Evolutionary conservation across 2,113 vertebrate species (phyloP).

Genomic region (Cygnus buccinator): DNA sequence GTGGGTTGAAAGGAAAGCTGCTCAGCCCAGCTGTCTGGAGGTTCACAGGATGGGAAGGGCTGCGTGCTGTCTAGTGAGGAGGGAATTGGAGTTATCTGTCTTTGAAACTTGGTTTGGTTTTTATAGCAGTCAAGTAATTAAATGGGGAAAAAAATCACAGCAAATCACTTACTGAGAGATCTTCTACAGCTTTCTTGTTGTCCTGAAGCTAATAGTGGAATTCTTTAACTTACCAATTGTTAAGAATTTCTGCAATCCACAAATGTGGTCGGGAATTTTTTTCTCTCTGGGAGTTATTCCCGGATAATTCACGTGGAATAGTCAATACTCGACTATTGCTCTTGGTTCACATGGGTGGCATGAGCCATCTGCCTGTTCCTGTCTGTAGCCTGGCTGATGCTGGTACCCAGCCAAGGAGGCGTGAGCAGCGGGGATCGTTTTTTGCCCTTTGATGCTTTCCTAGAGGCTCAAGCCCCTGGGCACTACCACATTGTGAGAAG

Average conservation of each 20-base stretch:
- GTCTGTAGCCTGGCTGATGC: not conserved
- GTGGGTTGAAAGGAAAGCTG: conserved; percentile 63
- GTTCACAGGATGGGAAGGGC: conserved; percentile 35
- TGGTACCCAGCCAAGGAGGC: not conserved
- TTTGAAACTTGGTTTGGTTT: conserved; percentile 40
- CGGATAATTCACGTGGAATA: not conserved
- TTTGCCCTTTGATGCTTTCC: not conserved
- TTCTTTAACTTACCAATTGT: not conserved
- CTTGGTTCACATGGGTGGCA: not conserved
- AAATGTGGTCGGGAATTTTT: not conserved
- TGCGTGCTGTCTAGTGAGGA: not conserved
- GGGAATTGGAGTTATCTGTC: not conserved
- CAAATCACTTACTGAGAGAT: not conserved
- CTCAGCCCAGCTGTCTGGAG: conserved; percentile 60
- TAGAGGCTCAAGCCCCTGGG: not conserved
- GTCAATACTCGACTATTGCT: rapidly evolving
- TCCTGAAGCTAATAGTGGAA: not conserved
- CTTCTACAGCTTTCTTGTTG: not conserved
- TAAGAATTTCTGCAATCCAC: not conserved
- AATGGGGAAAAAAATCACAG: not conserved
- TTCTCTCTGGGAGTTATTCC: not conserved
- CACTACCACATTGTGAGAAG: not conserved
- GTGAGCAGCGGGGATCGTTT: not conserved
- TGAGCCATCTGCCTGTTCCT: not conserved
- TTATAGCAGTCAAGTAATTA: conserved; percentile 45